These are phyloP conservation scores for Falco punctatus DNA, from an alignment of 2,113 vertebrate genomes.

Conservation along the genomic window DNA sequence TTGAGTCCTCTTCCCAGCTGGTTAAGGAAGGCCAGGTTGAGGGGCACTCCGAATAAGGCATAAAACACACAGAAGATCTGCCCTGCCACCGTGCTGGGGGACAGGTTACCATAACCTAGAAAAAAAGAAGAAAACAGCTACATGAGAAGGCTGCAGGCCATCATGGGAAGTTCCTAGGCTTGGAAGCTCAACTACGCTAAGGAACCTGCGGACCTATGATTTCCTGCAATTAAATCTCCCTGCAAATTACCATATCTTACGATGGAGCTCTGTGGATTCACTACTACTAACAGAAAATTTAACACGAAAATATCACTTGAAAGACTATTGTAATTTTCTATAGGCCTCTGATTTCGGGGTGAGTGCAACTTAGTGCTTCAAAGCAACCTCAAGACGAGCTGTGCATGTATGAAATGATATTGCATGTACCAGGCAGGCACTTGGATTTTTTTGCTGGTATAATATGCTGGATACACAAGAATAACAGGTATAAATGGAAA, in stretches of 20 bases:
- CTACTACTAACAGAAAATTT: background rate
- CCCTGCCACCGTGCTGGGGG: constrained; percentile 87
- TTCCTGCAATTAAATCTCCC: background rate
- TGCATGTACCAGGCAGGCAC: background rate
- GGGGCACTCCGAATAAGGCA: constrained; percentile 88
- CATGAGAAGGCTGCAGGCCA: background rate
- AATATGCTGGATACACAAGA: background rate
- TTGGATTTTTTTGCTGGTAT: background rate
- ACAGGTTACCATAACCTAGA: constrained; percentile 91
- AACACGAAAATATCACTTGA: background rate
- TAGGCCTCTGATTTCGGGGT: background rate
- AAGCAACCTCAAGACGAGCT: background rate
- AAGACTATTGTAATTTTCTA: background rate
- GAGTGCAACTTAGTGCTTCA: background rate
- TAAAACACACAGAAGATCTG: constrained; percentile 94
- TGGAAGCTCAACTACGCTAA: background rate
- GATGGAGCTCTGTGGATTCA: background rate
- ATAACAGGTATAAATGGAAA: background rate
- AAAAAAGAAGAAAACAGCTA: background rate
- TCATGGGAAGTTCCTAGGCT: background rate
- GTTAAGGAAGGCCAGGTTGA: constrained; percentile 91
- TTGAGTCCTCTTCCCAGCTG: constrained; percentile 85
- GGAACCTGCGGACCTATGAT: background rate
- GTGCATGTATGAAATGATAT: background rate
- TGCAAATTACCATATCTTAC: background rate